These are phyloP conservation scores for Rafetus swinhoei DNA, from an alignment of 2,113 vertebrate species.

Conservation along the genomic window DNA sequence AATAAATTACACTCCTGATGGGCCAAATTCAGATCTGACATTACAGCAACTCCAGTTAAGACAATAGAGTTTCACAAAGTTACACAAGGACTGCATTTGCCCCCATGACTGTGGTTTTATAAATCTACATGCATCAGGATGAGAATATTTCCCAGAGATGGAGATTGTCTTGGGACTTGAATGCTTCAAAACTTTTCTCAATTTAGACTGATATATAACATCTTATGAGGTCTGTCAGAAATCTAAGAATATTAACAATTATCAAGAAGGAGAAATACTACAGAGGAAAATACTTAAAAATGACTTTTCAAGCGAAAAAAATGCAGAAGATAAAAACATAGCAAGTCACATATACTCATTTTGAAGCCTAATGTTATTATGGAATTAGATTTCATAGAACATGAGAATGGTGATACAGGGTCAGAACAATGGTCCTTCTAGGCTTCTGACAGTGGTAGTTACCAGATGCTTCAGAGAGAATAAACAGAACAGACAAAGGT, in stretches of 20 bases:
- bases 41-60: not conserved
- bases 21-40: not conserved
- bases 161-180: not conserved
- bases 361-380: not conserved
- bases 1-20: not conserved
- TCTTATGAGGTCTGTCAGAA: not conserved
- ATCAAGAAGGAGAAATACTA: not conserved
- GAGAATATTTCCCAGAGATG: not conserved
- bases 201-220: not conserved
- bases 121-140: not conserved
- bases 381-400: not conserved
- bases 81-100: not conserved
- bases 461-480: no score
- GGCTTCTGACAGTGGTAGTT: no score
- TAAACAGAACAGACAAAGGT: no score
- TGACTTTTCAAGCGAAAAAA: fast-evolving
- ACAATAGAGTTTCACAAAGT: not conserved
- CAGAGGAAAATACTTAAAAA: not conserved
- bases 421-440: no score
- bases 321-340: not conserved
- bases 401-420: no score
- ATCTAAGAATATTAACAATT: not conserved
- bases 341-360: fast-evolving
- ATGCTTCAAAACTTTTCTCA: not conserved
- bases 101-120: not conserved